Conservation (phyloP, 1,140 invertebrate genomes). For the Mactra quadrangularis region DNA sequence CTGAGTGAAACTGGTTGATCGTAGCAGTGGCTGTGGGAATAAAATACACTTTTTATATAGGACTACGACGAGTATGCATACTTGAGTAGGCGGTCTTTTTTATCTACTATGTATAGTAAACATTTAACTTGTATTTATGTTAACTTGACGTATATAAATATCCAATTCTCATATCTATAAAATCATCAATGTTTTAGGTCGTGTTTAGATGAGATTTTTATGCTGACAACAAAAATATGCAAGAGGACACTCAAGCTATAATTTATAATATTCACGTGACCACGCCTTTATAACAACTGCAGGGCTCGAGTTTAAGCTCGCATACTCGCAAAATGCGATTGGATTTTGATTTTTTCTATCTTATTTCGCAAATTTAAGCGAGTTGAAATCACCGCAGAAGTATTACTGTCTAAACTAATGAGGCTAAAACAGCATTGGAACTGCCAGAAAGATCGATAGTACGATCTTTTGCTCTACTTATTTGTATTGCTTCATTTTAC, state of each 20-base stretch:
- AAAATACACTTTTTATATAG: background rate
- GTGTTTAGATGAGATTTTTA: background rate
- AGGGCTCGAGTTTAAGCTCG: too few species aligned
- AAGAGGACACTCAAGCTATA: background rate
- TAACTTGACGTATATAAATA: background rate
- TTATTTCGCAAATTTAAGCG: too few species aligned
- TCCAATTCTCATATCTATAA: background rate
- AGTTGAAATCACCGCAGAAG: too few species aligned
- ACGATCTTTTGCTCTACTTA: too few species aligned
- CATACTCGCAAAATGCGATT: too few species aligned
- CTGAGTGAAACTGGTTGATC: conserved; percentile 21
- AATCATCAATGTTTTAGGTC: background rate
- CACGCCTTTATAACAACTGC: too few species aligned
- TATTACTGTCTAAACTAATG: too few species aligned
- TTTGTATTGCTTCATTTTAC: too few species aligned
- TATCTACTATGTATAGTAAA: background rate
- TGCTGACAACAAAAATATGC: background rate
- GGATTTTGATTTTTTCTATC: too few species aligned
- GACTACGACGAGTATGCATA: background rate
- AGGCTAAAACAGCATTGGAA: too few species aligned
- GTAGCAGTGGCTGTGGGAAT: background rate
- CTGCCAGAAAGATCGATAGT: too few species aligned
- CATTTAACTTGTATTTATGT: background rate
- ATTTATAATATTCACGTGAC: too few species aligned
- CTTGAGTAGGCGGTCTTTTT: background rate